phyloP scores from a whole-genome alignment of 2,888 invertebrate species.

The Tetramorium bicarinatum region DNA sequence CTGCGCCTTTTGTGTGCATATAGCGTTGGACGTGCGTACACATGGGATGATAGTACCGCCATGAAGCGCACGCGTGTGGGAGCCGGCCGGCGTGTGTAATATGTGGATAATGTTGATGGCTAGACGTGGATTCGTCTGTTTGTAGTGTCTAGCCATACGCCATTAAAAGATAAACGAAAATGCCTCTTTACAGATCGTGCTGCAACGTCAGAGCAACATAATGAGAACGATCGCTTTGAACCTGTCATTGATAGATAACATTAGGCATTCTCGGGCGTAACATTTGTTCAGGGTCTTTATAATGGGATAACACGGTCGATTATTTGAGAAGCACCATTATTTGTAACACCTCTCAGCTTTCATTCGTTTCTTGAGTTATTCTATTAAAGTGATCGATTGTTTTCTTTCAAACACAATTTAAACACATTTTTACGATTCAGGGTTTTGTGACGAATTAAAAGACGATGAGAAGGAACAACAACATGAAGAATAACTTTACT shows the following conservation, averaged over 20 bases:
- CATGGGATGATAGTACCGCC: constrained; percentile 55
- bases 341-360: constrained; percentile 12
- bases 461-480: background rate
- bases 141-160: constrained; percentile 36
- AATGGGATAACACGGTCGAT: constrained; percentile 32
- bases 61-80: constrained; percentile 55
- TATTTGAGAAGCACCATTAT: constrained; percentile 36
- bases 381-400: constrained; percentile 37
- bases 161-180: constrained; percentile 59
- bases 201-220: constrained; percentile 35
- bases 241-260: constrained; percentile 44
- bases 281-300: constrained; percentile 27
- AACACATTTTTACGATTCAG: constrained; percentile 7
- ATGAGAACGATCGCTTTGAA: constrained; percentile 43
- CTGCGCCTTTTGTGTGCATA: constrained; percentile 52
- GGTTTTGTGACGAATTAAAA: constrained; percentile 19
- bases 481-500: background rate
- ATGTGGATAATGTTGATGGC: constrained; percentile 66
- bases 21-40: constrained; percentile 60
- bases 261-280: constrained; percentile 33
- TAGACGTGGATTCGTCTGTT: constrained; percentile 47
- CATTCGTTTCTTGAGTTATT: background rate
- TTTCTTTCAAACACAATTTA: background rate
- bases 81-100: constrained; percentile 57
- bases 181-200: constrained; percentile 64